These are phyloP conservation scores for Cristatella mucedo DNA, from an alignment of 2,888 invertebrate genomes.

Conservation along the genomic window DNA sequence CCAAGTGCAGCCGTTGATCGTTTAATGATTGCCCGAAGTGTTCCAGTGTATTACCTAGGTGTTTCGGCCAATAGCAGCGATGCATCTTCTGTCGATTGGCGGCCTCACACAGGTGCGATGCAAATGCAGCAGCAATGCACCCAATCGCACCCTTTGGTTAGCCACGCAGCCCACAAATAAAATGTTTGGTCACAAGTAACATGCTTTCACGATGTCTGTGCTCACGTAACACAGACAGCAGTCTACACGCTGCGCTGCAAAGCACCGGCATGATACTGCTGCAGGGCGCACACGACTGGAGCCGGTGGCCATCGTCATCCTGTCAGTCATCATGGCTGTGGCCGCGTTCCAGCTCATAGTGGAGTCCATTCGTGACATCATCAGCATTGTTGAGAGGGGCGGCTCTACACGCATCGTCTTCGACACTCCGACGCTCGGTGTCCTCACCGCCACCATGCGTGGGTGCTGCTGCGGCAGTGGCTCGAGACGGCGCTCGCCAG, in stretches of 20 bases:
- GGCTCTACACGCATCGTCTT: too few relatives aligned
- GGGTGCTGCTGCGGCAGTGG: conserved; percentile 9
- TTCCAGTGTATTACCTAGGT: too few relatives aligned
- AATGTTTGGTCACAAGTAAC: background rate
- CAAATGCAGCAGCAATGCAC: too few relatives aligned
- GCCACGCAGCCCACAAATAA: too few relatives aligned
- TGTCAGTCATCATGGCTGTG: conserved; percentile 41
- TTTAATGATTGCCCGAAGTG: too few relatives aligned
- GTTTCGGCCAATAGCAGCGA: too few relatives aligned
- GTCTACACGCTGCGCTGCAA: background rate
- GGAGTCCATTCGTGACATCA: conserved; percentile 32
- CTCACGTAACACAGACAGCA: background rate
- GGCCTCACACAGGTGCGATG: too few relatives aligned
- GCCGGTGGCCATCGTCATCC: conserved; percentile 38
- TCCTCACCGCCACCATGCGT: conserved; percentile 24
- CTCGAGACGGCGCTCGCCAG: background rate
- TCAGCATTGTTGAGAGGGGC: too few relatives aligned
- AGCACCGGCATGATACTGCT: conserved; percentile 4
- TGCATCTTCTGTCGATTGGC: too few relatives aligned
- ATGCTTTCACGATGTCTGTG: background rate
- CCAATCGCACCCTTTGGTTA: too few relatives aligned
- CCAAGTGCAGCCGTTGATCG: too few relatives aligned
- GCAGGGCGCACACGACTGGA: conserved; percentile 38
- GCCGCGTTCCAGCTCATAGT: conserved; percentile 39
- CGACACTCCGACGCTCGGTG: conserved; percentile 19